phyloP scores from a whole-genome alignment of 2,113 vertebrate species.

The Sphaerodactylus townsendi region DNA sequence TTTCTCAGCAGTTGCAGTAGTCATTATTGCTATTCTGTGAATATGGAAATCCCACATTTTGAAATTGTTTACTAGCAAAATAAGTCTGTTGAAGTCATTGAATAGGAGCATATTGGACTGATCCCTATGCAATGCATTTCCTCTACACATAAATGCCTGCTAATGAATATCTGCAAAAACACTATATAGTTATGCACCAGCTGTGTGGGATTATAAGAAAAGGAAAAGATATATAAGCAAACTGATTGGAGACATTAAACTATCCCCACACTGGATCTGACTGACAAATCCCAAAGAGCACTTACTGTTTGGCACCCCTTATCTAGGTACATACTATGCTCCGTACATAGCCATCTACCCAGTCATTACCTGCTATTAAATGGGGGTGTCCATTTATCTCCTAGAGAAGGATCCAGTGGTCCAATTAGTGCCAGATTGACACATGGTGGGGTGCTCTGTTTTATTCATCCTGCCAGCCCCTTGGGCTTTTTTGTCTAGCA shows the following conservation, averaged over 20 bases:
- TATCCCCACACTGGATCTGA: not conserved
- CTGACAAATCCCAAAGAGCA: not conserved
- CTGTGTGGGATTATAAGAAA: not conserved
- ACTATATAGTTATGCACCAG: not conserved
- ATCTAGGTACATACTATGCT: not conserved
- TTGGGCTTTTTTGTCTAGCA: no score
- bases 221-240: no score
- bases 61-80: conserved; percentile 3
- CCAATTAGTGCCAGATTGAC: no score
- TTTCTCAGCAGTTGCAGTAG: conserved; percentile 12
- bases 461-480: no score
- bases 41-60: conserved; percentile 10
- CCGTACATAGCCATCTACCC: not conserved
- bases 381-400: not conserved
- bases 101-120: not conserved
- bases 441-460: no score
- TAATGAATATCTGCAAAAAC: not conserved
- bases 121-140: not conserved
- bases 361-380: not conserved
- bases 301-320: not conserved
- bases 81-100: not conserved
- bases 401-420: not conserved
- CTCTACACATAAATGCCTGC: not conserved
- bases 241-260: not conserved
- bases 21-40: conserved; percentile 20